A percentile compares a stretch with the other conserved stretches of the same genome.
Evolutionary conservation across 2,888 invertebrate genomes (phyloP).

Genomic region (Cerastis leucographa): DNA sequence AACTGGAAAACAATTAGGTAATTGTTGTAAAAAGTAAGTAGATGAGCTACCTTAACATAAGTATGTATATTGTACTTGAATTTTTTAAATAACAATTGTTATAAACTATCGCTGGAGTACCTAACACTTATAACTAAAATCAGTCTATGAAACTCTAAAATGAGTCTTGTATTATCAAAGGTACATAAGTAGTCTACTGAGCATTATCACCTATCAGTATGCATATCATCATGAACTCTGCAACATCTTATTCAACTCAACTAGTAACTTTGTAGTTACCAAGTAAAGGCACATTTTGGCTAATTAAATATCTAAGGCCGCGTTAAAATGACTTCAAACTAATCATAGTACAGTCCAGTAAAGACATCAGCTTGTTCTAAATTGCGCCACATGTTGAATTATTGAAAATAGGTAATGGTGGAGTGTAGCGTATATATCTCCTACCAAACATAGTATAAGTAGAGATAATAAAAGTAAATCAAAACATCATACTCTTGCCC

Average conservation of each 20-base stretch:
- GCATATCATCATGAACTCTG: slow-evolving; percentile 56
- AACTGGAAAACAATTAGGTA: slow-evolving; percentile 39
- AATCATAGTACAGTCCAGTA: slow-evolving; percentile 5
- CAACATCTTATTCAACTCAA: slow-evolving; percentile 42
- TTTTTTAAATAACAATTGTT: slow-evolving; percentile 73
- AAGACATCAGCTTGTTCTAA: slow-evolving; percentile 8
- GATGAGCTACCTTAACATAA: slow-evolving; percentile 61
- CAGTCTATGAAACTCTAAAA: slow-evolving; percentile 88
- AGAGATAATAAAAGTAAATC: slow-evolving; percentile 4
- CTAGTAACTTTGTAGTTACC: slow-evolving; percentile 41
- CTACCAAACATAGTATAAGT: neutral
- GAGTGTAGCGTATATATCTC: slow-evolving; percentile 5
- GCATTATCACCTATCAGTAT: slow-evolving; percentile 77
- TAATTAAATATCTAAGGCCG: slow-evolving; percentile 47
- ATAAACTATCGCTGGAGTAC: slow-evolving; percentile 81
- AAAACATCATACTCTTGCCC: neutral
- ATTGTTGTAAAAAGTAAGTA: slow-evolving; percentile 52
- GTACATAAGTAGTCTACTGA: slow-evolving; percentile 78
- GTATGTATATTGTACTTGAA: slow-evolving; percentile 67
- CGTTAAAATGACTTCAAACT: slow-evolving; percentile 10
- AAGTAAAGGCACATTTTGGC: slow-evolving; percentile 65
- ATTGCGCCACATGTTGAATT: neutral
- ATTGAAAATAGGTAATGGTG: neutral
- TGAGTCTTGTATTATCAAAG: slow-evolving; percentile 78
- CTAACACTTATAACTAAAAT: slow-evolving; percentile 88